Base-by-base conservation (phyloP, 2,113 vertebrate species). In the Hemicordylus capensis region DNA sequence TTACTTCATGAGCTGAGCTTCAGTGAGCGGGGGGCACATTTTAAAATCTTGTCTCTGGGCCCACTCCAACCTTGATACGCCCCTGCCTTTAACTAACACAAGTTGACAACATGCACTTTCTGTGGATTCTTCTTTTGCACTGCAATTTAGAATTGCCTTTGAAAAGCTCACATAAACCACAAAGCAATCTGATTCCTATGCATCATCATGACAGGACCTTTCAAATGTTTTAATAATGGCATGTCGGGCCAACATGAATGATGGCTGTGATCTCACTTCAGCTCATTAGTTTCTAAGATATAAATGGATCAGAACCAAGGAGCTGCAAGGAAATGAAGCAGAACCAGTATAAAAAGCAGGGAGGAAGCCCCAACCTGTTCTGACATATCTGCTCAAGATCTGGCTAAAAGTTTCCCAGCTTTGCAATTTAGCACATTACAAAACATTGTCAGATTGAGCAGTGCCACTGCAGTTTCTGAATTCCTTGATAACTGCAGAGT, bases 111-210 rank as follows among this genome's bases (percentile, higher is more conserved):
- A 93, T 76, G 48, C 17, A 56, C 5, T 14, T 89, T 86, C 86
- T 89, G 75, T 89, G 80, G 89, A 76, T 76, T 85, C 74, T 80
- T 93, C 59, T 76, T 81, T 73, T 92, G 87, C 91, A 90, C 90
- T 91, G 81, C 91, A 91, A 24, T 84, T 92, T 82, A 85, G 14
- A 69, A 46, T 66, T 66, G 79, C 87, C 90, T 87, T 91, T 89
- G 86, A 89, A 89, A 89, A 89, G 63, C 74, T 80, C 86, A 93
- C 86, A 89, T 93, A 94, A 92, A 93, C 88, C 70, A 80, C 1
- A 84, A 92, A 56, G 69, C 92, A 91, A 91, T 76, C 75, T 92
- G 82, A 66, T 56, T 76, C 19, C 79, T 83, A 1, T 81, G 81
- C 34, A n/a, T 75, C 28, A 3, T 0, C 0, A 67, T 66, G 39